Evolutionary conservation across 2,888 invertebrate genomes (phyloP).

Genomic region (Pammene fasciana): DNA sequence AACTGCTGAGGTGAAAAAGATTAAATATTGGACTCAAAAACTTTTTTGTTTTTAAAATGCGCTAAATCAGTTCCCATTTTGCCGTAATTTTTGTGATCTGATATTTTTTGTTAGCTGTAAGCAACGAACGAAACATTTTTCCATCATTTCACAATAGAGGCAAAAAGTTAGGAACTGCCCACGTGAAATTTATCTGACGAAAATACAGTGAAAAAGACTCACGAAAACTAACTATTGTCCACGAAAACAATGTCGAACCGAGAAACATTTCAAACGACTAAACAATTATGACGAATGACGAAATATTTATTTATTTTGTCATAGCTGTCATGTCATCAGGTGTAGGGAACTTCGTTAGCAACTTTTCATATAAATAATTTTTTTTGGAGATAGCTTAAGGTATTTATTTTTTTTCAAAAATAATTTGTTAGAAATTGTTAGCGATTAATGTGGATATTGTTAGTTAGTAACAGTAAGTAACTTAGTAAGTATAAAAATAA

Average conservation of each 20-base stretch:
- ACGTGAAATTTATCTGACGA: slow-evolving; percentile 42
- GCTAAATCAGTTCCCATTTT: not conserved
- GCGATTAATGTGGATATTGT: no score
- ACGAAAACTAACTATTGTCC: slow-evolving; percentile 43
- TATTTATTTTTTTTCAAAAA: no score
- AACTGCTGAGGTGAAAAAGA: no score
- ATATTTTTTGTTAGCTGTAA: not conserved
- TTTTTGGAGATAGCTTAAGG: no score
- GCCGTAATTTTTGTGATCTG: not conserved
- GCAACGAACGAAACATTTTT: slow-evolving; percentile 35
- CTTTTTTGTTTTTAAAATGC: no score
- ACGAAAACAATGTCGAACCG: slow-evolving; percentile 45
- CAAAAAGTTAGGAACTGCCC: slow-evolving; percentile 37
- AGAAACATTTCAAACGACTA: slow-evolving; percentile 46
- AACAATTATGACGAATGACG: slow-evolving; percentile 8
- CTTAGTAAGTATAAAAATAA: no score
- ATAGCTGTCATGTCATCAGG: not conserved
- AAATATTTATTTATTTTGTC: not conserved
- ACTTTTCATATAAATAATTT: no score
- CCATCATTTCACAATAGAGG: slow-evolving; percentile 26
- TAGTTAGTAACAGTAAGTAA: no score
- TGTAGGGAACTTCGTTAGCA: no score
- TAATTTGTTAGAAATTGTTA: no score
- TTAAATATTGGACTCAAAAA: not conserved
- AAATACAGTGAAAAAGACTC: slow-evolving; percentile 40